These are phyloP conservation scores for Diogma glabrata DNA, from an alignment of 2,888 invertebrate species.

Conservation along the genomic window DNA sequence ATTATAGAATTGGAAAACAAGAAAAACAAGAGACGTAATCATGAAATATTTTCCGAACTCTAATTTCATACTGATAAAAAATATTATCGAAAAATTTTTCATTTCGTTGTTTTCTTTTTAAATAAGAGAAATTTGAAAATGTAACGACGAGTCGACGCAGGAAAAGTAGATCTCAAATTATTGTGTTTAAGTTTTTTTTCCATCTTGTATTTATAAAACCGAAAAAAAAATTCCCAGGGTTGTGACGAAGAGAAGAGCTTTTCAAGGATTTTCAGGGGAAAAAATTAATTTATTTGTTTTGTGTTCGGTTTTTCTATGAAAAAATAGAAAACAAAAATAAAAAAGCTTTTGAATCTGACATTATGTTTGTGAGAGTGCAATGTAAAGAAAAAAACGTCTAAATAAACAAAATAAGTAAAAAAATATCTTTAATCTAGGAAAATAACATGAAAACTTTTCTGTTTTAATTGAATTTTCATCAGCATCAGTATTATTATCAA, in stretches of 20 bases:
- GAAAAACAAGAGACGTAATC: too few relatives aligned
- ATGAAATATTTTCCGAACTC: too few relatives aligned
- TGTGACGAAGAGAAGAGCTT: conserved; percentile 5
- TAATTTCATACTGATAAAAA: too few relatives aligned
- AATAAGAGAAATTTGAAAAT: too few relatives aligned
- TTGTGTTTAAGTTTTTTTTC: background rate
- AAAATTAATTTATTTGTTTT: too few relatives aligned
- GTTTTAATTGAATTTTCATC: conserved; percentile 7
- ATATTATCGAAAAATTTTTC: too few relatives aligned
- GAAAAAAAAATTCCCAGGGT: conserved; percentile 8
- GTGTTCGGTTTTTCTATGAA: too few relatives aligned
- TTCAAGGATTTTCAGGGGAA: conserved; percentile 8
- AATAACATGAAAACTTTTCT: background rate
- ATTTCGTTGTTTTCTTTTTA: too few relatives aligned
- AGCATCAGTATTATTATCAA: background rate
- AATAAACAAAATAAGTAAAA: background rate
- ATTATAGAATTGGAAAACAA: too few relatives aligned
- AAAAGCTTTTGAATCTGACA: background rate
- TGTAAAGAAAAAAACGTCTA: background rate
- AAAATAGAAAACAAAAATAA: conserved; percentile 1
- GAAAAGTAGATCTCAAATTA: background rate
- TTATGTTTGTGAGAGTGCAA: conserved; percentile 1
- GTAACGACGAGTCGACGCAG: background rate
- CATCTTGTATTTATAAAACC: background rate
- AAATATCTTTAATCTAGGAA: background rate